These are phyloP conservation scores for Machimus rusticus DNA, from an alignment of 2,888 invertebrate genomes.

Conservation along the genomic window DNA sequence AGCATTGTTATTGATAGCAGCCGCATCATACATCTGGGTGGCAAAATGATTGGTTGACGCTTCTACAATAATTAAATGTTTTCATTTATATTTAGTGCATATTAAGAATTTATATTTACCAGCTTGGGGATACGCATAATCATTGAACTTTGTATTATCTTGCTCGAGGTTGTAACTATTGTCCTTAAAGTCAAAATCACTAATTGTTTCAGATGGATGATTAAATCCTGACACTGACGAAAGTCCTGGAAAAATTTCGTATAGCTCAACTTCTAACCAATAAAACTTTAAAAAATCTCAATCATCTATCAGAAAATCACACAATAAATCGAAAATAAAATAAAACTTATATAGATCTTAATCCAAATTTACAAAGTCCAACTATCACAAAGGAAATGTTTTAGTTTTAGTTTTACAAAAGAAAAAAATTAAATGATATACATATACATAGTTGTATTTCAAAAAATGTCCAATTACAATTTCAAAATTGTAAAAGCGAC, in stretches of 20 bases:
- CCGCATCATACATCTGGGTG: conserved; percentile 54
- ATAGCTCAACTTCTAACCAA: no score
- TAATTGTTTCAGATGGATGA: conserved; percentile 64
- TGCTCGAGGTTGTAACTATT: conserved; percentile 66
- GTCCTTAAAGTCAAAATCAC: conserved; percentile 81
- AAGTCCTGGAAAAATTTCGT: conserved; percentile 54
- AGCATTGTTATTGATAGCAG: conserved; percentile 53
- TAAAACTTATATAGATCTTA: no score
- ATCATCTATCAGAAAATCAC: no score
- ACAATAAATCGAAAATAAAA: no score
- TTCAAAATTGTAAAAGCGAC: no score
- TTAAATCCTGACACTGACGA: conserved; percentile 59
- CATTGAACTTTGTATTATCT: conserved; percentile 53
- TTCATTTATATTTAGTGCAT: neutral
- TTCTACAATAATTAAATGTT: conserved; percentile 57
- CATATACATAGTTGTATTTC: no score
- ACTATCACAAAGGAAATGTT: no score
- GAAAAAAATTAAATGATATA: no score
- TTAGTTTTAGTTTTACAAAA: no score
- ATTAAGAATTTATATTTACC: conserved; percentile 16
- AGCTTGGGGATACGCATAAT: conserved; percentile 56
- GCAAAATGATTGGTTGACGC: conserved; percentile 55
- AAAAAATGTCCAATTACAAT: no score
- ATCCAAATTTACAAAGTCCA: no score
- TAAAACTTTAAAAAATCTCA: no score